Evolutionary conservation across 2,797 vertebrate genomes (phyloP), one percentile per base, ranked within the genome.

Genomic region (Bufotes viridis): DNA sequence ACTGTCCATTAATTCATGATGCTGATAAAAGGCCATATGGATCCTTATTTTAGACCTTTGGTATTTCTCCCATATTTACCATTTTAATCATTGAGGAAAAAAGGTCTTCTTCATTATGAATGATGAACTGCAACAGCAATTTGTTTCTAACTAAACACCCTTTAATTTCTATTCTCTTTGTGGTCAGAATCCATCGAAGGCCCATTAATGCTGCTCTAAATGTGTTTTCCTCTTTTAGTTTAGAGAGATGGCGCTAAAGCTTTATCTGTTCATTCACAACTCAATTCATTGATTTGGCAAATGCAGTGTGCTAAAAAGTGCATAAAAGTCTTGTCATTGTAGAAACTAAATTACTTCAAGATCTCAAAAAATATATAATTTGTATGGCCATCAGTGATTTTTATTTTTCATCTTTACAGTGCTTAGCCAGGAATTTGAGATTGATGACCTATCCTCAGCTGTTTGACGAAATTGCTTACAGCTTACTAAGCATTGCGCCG

Each of bases 81-180:
- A 3, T 42, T 98, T 99, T 98, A 97, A 98, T 99, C 97, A 97
- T 95, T 89, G 94, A 94, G 94, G 96, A 96, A 96, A 96, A 96
- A 97, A 96, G 94, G 95, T 94, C 95, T 96, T 96, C 97, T 96
- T 93, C 92, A 91, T 95, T 92, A 96, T 98, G 97, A 99, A 93
- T 96, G 96, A 99, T 98, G 97, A 97, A 96, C 96, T 95, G 96
- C 95, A 96, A 96, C 98, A 98, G 98, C 97, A 96, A 98, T 98
- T 98, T 98, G 97, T 97, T 95, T 95, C 96, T 96, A 98, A 98
- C 96, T 97, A 85, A 85, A 67, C 24, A 97, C 96, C 97, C 97
- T 98, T 99, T 98, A 97, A 98, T 98, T 98, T 97, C 94, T 96
- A 96, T 96, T 97, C 95, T 90, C 94, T 94, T 93, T 96, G 95